Evolutionary conservation across 2,888 invertebrate species (phyloP).

Genomic region (Eurytoma adleriae): DNA sequence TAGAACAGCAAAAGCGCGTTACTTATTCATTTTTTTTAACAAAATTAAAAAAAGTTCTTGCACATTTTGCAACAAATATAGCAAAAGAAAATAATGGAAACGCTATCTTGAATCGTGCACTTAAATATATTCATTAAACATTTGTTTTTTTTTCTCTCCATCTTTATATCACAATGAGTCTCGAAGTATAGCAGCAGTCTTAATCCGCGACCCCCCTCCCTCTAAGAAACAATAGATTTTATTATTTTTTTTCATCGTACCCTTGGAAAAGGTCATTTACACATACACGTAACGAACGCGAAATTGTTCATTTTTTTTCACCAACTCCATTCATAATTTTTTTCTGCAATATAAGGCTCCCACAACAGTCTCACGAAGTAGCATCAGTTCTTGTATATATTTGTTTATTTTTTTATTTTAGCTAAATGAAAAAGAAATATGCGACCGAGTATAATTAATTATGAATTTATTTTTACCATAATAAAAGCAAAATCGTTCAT

Average conservation of each 20-base stretch:
- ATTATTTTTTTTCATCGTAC: slow-evolving; percentile 14
- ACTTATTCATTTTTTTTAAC: background rate
- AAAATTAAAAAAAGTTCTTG: background rate
- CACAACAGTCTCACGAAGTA: slow-evolving; percentile 69
- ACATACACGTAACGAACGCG: slow-evolving; percentile 53
- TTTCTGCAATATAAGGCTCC: slow-evolving; percentile 65
- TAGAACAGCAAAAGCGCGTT: background rate
- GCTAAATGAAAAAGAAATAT: slow-evolving; percentile 49
- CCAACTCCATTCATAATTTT: slow-evolving; percentile 49
- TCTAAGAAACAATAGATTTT: slow-evolving; percentile 56
- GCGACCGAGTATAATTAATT: slow-evolving; percentile 56
- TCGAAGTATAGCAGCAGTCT: slow-evolving; percentile 60
- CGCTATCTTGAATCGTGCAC: slow-evolving; percentile 11
- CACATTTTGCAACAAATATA: background rate
- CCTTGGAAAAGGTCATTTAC: slow-evolving; percentile 52
- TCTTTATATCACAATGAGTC: slow-evolving; percentile 65
- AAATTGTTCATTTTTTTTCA: slow-evolving; percentile 24
- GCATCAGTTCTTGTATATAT: slow-evolving; percentile 67
- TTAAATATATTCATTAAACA: slow-evolving; percentile 43
- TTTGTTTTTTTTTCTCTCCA: slow-evolving; percentile 48
- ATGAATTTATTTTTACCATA: slow-evolving; percentile 57
- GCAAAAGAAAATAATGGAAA: slow-evolving; percentile 23
- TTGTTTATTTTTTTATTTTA: slow-evolving; percentile 45
- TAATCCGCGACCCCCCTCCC: slow-evolving; percentile 59
- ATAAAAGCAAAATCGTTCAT: slow-evolving; percentile 56